Conservation (phyloP, 2,113 vertebrate genomes). For the Lathamus discolor region DNA sequence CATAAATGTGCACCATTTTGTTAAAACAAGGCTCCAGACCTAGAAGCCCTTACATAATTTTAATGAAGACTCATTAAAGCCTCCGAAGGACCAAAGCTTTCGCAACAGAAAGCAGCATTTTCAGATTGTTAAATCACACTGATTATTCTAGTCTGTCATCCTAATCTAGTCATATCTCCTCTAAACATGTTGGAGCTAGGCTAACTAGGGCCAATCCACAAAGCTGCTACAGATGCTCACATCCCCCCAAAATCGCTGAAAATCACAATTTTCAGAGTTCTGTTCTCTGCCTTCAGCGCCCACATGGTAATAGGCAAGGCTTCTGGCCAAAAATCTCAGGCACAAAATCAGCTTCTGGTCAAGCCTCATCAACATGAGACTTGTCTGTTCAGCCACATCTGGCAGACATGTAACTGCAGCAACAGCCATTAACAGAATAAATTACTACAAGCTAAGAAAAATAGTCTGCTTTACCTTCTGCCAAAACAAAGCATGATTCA, state of each 20-base stretch:
- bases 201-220: neutral
- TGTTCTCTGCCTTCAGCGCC: neutral
- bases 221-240: neutral
- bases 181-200: neutral
- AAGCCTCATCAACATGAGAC: neutral
- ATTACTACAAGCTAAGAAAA: neutral
- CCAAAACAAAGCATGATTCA: conserved; percentile 93
- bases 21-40: neutral
- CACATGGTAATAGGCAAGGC: neutral
- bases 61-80: neutral
- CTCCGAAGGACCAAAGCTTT: neutral
- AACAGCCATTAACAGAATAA: neutral
- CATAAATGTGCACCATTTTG: neutral
- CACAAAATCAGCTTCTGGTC: neutral
- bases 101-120: neutral
- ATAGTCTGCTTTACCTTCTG: conserved; percentile 84
- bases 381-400: neutral
- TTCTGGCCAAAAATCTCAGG: neutral
- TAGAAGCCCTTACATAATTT: neutral
- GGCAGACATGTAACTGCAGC: neutral
- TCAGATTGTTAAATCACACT: neutral
- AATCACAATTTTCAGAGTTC: neutral
- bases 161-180: neutral
- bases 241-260: neutral
- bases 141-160: neutral